Percentiles rank a stretch among this genome's conserved stretches.
Conservation (phyloP, 1,140 invertebrate species). For the Cephus cinctus region DNA sequence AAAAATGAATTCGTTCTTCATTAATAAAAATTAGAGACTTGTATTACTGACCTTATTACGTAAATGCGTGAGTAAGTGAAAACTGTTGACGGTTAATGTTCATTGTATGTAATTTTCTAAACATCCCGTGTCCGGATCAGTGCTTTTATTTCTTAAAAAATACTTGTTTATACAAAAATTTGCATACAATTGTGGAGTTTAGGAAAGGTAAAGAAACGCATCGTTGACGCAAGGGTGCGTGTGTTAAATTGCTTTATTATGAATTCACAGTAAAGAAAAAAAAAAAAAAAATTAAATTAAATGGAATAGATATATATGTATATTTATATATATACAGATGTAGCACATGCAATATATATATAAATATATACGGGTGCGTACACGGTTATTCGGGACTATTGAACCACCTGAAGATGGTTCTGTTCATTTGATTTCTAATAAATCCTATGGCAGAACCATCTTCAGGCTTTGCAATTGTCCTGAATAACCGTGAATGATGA, state of each 20-base stretch:
- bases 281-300: neutral
- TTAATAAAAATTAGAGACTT: too few relatives aligned
- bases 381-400: neutral
- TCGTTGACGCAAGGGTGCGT: neutral
- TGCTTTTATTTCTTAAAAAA: conserved; percentile 3
- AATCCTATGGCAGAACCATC: conserved; percentile 10
- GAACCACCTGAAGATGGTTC: neutral
- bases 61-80: too few relatives aligned
- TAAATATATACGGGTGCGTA: neutral
- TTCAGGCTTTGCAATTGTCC: conserved; percentile 3
- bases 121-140: neutral
- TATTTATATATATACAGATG: too few relatives aligned
- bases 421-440: conserved; percentile 7
- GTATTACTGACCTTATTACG: too few relatives aligned
- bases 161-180: neutral
- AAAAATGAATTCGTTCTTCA: too few relatives aligned
- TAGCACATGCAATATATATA: neutral
- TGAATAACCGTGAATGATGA: conserved; percentile 5
- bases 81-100: too few relatives aligned
- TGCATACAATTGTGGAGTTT: too few relatives aligned
- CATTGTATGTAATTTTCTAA: too few relatives aligned
- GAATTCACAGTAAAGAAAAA: neutral
- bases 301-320: neutral
- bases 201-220: too few relatives aligned
- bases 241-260: neutral